These are phyloP conservation scores for Pyxicephalus adspersus DNA, from an alignment of 2,113 vertebrate species.

Conservation along the genomic window DNA sequence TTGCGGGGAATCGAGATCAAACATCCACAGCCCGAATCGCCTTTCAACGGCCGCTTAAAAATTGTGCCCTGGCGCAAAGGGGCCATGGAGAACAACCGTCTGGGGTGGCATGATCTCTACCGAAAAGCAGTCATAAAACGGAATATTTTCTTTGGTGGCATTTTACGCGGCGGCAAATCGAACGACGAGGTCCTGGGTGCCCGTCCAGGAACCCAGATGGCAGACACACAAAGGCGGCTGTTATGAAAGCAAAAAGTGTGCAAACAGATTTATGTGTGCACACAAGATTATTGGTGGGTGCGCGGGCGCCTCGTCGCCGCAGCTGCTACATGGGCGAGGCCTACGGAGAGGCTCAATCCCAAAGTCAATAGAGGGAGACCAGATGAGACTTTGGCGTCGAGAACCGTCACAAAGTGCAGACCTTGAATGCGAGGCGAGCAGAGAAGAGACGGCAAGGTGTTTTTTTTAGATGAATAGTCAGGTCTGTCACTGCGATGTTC, in stretches of 20 bases:
- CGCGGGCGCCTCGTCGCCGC: not conserved
- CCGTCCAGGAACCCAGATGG: slow-evolving; percentile 46
- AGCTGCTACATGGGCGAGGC: slow-evolving; percentile 18
- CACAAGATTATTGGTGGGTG: slow-evolving; percentile 45
- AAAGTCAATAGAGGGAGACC: slow-evolving; percentile 12
- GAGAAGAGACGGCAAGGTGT: not conserved
- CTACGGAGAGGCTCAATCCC: slow-evolving; percentile 15
- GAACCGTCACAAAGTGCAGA: slow-evolving; percentile 2
- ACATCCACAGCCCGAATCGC: not conserved
- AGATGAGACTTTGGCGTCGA: slow-evolving; percentile 28
- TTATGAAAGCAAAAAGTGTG: slow-evolving; percentile 55
- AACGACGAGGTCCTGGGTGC: slow-evolving; percentile 25
- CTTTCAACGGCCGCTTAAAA: slow-evolving; percentile 27
- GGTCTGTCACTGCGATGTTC: too few species aligned
- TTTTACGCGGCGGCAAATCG: too few species aligned
- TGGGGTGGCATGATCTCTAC: not conserved
- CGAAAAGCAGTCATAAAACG: slow-evolving; percentile 21
- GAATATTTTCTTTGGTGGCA: slow-evolving; percentile 1
- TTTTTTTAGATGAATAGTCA: too few species aligned
- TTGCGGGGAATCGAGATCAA: slow-evolving; percentile 39
- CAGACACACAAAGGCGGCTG: slow-evolving; percentile 20
- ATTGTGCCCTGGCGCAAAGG: not conserved
- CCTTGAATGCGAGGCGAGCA: slow-evolving; percentile 25
- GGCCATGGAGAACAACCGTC: not conserved
- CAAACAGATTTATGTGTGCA: slow-evolving; percentile 45